Conservation (phyloP, 2,797 vertebrate genomes). For the Coregonus ussuriensis region DNA sequence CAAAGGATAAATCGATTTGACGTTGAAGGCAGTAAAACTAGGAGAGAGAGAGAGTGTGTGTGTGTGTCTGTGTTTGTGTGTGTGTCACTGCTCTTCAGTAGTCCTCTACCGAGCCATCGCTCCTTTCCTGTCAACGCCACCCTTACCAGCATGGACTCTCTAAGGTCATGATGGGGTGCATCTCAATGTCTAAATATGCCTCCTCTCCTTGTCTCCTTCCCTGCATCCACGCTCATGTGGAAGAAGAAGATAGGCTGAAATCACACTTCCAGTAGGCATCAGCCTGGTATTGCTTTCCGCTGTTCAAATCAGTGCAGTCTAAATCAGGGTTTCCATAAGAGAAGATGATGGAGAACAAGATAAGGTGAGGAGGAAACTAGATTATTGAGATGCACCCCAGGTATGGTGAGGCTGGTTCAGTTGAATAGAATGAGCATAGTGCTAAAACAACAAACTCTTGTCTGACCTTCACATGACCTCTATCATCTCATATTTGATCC, state of each 20-base stretch:
- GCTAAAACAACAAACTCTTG: too few species aligned
- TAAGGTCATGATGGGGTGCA: neutral
- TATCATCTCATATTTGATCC: too few species aligned
- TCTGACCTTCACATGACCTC: too few species aligned
- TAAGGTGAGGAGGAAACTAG: too few species aligned
- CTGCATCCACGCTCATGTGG: neutral
- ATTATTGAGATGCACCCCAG: too few species aligned
- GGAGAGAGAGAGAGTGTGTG: neutral
- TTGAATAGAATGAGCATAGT: too few species aligned
- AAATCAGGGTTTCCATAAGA: too few species aligned
- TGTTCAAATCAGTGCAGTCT: too few species aligned
- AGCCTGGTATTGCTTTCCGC: too few species aligned
- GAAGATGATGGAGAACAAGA: too few species aligned
- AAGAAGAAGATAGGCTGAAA: neutral
- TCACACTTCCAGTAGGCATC: too few species aligned
- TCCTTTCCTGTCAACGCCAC: neutral
- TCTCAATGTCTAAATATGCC: neutral
- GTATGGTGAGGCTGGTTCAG: too few species aligned
- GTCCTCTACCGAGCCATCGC: neutral
- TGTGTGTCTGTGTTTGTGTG: neutral
- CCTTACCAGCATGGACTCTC: neutral
- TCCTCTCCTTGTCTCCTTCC: neutral
- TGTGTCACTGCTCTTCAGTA: neutral
- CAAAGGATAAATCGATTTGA: constrained; percentile 28
- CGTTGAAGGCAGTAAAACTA: constrained; percentile 2